phyloP scores from a whole-genome alignment of 1,140 invertebrate species.

The Ostrea denselamellosa region DNA sequence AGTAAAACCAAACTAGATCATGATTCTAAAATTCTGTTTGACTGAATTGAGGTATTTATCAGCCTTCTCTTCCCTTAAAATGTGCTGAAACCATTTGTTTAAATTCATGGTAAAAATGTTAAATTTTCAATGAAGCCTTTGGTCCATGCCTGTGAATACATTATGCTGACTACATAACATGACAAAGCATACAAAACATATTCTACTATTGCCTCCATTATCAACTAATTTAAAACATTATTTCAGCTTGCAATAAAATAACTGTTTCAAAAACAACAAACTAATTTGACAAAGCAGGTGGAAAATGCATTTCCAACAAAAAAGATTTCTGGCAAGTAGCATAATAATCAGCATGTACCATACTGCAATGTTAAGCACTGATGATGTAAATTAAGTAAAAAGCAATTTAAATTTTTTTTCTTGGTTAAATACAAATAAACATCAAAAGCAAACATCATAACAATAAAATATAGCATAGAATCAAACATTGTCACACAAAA shows the following conservation, averaged over 20 bases:
- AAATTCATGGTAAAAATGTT: neutral
- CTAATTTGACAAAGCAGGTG: conserved; percentile 8
- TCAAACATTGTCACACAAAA: conserved; percentile 19
- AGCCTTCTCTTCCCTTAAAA: neutral
- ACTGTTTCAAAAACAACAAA: neutral
- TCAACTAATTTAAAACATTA: neutral
- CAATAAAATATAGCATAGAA: conserved; percentile 16
- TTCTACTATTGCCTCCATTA: neutral
- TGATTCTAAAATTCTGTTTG: neutral
- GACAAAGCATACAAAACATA: neutral
- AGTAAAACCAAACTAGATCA: neutral
- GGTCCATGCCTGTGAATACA: conserved; percentile 31
- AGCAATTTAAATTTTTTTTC: neutral
- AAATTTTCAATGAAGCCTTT: conserved; percentile 12
- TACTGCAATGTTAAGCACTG: conserved; percentile 3
- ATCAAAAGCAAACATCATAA: conserved; percentile 30
- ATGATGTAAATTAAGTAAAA: neutral
- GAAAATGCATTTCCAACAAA: conserved; percentile 5
- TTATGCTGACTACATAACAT: conserved; percentile 18
- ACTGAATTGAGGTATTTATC: neutral
- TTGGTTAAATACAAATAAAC: conserved; percentile 31
- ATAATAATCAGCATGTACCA: conserved; percentile 16
- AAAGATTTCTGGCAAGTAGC: neutral
- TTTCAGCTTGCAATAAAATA: conserved; percentile 14
- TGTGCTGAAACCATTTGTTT: neutral